Evolutionary conservation across 2,113 vertebrate genomes (phyloP).

Genomic region (Aspidoscelis tigris): DNA sequence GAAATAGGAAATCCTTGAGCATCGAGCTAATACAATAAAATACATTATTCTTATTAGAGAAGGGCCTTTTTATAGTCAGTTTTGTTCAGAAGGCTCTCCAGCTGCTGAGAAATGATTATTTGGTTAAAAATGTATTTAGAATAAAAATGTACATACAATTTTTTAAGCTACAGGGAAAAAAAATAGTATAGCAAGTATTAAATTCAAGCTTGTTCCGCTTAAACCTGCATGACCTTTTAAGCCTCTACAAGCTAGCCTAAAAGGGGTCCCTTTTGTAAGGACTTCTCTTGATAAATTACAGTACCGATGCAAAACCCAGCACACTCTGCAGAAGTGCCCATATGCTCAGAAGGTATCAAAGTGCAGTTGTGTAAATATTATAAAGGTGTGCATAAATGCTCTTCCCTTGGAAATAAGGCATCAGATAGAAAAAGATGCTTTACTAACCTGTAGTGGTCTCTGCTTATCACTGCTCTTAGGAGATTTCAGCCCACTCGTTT

Average conservation of each 20-base stretch:
- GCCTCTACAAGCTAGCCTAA: constrained; percentile 41
- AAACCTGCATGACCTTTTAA: constrained; percentile 45
- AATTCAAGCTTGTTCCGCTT: constrained; percentile 34
- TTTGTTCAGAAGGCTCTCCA: constrained; percentile 43
- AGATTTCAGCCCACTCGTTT: constrained; percentile 98
- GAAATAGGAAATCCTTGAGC: background rate
- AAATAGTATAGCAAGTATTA: constrained; percentile 17
- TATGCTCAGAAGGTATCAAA: background rate
- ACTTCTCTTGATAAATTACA: constrained; percentile 43
- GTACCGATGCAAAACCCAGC: constrained; percentile 17
- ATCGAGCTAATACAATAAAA: background rate
- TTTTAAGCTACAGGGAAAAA: constrained; percentile 33
- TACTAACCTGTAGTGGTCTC: constrained; percentile 97
- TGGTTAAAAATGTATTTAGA: constrained; percentile 35
- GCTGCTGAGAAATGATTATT: constrained; percentile 49
- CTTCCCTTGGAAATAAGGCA: constrained; percentile 38
- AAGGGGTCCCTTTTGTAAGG: constrained; percentile 29
- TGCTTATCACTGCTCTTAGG: constrained; percentile 99
- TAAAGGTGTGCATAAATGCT: background rate
- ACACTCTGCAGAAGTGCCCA: background rate
- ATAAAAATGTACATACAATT: constrained; percentile 34
- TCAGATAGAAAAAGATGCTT: constrained; percentile 54
- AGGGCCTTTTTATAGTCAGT: constrained; percentile 58
- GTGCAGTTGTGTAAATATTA: background rate
- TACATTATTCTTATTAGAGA: constrained; percentile 43